Percentiles rank a stretch among this genome's conserved stretches.
These are phyloP conservation scores for Escarpia spicata DNA, from an alignment of 2,888 invertebrate genomes.

Conservation along the genomic window DNA sequence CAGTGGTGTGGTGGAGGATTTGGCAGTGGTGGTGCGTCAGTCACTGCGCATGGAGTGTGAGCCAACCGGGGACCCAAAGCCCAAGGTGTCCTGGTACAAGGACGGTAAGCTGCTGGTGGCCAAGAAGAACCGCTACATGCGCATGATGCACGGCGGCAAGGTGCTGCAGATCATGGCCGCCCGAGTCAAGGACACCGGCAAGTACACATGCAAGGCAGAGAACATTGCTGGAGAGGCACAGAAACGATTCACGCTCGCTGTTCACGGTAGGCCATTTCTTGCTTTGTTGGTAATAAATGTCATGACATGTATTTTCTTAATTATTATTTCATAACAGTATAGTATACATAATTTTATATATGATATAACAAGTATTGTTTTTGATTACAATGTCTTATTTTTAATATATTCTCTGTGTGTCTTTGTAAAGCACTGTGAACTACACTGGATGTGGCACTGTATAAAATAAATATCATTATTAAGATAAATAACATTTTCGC, in stretches of 20 bases:
- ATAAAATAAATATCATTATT: too few species aligned
- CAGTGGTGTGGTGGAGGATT: conserved; percentile 39
- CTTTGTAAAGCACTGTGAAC: too few species aligned
- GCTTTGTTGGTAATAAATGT: neutral
- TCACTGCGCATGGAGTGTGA: conserved; percentile 61
- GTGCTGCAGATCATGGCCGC: conserved; percentile 46
- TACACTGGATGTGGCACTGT: too few species aligned
- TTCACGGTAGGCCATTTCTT: conserved; percentile 49
- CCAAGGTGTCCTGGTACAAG: conserved; percentile 66
- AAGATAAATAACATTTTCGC: too few species aligned
- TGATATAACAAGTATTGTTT: too few species aligned
- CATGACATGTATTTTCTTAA: neutral
- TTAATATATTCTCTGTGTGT: too few species aligned
- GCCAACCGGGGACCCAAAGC: conserved; percentile 63
- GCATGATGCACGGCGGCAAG: conserved; percentile 32
- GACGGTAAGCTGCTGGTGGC: conserved; percentile 47
- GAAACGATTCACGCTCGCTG: conserved; percentile 49
- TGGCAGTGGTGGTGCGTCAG: conserved; percentile 39
- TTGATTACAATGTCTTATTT: too few species aligned
- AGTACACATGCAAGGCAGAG: conserved; percentile 65
- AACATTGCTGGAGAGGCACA: conserved; percentile 67
- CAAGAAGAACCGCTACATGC: conserved; percentile 28
- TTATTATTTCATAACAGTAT: too few species aligned
- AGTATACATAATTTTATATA: too few species aligned
- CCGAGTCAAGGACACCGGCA: conserved; percentile 62